Percentiles rank a stretch among this genome's conserved stretches.
Evolutionary conservation across 2,797 vertebrate genomes (phyloP).

Genomic region (Melanotaenia nigrans): DNA sequence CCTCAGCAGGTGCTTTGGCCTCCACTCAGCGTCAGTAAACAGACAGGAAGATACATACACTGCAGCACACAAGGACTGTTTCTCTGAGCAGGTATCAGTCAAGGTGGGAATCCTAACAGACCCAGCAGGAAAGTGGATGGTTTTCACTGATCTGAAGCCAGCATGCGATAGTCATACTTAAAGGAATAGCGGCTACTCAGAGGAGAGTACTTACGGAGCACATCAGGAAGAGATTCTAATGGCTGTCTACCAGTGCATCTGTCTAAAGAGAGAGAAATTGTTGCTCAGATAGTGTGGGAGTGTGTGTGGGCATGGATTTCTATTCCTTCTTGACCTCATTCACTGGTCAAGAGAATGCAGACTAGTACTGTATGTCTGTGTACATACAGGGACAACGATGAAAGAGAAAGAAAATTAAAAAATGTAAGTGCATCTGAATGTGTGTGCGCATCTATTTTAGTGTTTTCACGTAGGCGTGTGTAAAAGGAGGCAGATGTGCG

Average conservation of each 20-base stretch:
- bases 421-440: constrained; percentile 18
- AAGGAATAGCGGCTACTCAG: constrained; percentile 56
- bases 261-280: constrained; percentile 24
- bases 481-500: constrained; percentile 79
- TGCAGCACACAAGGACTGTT: constrained; percentile 36
- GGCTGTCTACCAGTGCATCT: constrained; percentile 42
- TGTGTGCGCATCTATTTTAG: not conserved
- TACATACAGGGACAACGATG: not conserved
- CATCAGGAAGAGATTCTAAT: constrained; percentile 50
- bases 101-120: constrained; percentile 57
- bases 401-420: constrained; percentile 6
- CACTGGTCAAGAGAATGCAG: constrained; percentile 41
- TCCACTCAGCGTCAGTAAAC: constrained; percentile 57
- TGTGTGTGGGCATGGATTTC: constrained; percentile 39
- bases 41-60: constrained; percentile 47
- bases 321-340: constrained; percentile 48
- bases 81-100: constrained; percentile 58
- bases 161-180: constrained; percentile 43
- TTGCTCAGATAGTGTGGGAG: constrained; percentile 35
- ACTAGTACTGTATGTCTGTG: constrained; percentile 13
- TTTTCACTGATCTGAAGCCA: constrained; percentile 64
- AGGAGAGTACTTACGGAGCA: constrained; percentile 52
- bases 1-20: constrained; percentile 56
- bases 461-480: constrained; percentile 16
- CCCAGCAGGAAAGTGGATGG: constrained; percentile 54